Percentiles rank a stretch among this genome's conserved stretches.
These are phyloP conservation scores for Apomyelois bistriatella DNA, from an alignment of 2,888 invertebrate genomes.

Conservation along the genomic window DNA sequence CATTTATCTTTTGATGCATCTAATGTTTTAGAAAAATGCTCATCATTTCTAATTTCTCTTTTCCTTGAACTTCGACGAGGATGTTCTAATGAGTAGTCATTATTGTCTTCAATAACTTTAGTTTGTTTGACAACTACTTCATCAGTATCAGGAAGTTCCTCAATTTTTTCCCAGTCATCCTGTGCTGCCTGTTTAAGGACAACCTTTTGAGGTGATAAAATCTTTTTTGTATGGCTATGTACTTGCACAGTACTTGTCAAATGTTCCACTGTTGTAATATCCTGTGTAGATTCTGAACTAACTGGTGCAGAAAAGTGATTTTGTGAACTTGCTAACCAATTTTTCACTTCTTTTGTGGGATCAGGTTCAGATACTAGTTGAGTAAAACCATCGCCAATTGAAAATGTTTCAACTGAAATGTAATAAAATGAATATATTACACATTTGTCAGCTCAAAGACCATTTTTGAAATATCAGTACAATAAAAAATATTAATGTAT, in stretches of 20 bases:
- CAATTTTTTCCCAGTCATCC: constrained; percentile 72
- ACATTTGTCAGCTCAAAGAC: no score
- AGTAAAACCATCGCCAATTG: constrained; percentile 4
- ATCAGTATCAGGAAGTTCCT: constrained; percentile 50
- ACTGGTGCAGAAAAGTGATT: constrained; percentile 62
- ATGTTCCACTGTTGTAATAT: constrained; percentile 34
- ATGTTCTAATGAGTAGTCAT: constrained; percentile 46
- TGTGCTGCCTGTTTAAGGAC: constrained; percentile 43
- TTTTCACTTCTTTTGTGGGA: constrained; percentile 56
- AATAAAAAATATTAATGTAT: no score
- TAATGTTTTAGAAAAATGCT: constrained; percentile 25
- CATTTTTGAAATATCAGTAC: constrained; percentile 6
- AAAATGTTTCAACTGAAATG: background rate
- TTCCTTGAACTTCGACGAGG: constrained; percentile 64
- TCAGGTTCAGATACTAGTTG: constrained; percentile 38
- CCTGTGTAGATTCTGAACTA: constrained; percentile 46
- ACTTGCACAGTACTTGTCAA: constrained; percentile 51
- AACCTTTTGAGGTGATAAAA: constrained; percentile 35
- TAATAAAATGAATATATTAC: background rate
- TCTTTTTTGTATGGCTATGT: constrained; percentile 41
- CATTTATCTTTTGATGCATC: constrained; percentile 35
- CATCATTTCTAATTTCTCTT: constrained; percentile 37
- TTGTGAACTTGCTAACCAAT: constrained; percentile 63
- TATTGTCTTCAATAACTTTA: constrained; percentile 42
- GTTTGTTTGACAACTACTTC: constrained; percentile 41